Percentiles rank a stretch among this genome's conserved stretches.
phyloP scores from a whole-genome alignment of 2,888 invertebrate species.

The Dilophus febrilis region DNA sequence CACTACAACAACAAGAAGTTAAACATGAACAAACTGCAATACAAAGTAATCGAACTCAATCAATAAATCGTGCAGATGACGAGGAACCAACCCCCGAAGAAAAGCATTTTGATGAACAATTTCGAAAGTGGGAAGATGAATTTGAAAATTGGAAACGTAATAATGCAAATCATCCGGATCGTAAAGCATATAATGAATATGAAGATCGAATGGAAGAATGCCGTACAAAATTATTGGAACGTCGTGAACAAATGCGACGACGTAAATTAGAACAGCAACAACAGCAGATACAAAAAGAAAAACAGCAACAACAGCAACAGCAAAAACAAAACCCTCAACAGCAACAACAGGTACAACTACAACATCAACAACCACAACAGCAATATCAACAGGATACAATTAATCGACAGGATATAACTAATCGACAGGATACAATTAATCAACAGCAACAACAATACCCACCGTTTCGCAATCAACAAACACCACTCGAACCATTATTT shows the following conservation, averaged over 20 bases:
- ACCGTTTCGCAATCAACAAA: neutral
- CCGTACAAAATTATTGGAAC: slow-evolving; percentile 57
- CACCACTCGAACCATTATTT: neutral
- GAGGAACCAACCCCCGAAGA: slow-evolving; percentile 37
- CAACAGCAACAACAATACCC: neutral
- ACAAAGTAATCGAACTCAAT: neutral
- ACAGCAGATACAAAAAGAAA: slow-evolving; percentile 7
- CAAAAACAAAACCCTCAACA: slow-evolving; percentile 19
- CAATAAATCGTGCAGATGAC: slow-evolving; percentile 5
- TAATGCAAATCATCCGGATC: slow-evolving; percentile 83
- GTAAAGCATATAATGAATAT: slow-evolving; percentile 67
- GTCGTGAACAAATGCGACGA: slow-evolving; percentile 65
- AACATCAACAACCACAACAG: slow-evolving; percentile 5
- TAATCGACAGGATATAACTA: neutral
- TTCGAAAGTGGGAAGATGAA: slow-evolving; percentile 80
- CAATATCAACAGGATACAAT: neutral
- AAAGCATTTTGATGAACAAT: slow-evolving; percentile 73
- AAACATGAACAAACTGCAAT: neutral
- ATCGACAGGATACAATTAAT: neutral
- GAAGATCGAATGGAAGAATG: slow-evolving; percentile 79
- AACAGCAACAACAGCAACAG: slow-evolving; percentile 16
- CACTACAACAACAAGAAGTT: neutral
- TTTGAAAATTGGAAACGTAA: slow-evolving; percentile 83
- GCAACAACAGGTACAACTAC: slow-evolving; percentile 15
- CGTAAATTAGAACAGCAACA: slow-evolving; percentile 21